Evolutionary conservation across 2,113 vertebrate species (phyloP).

Genomic region (Heterotis niloticus): DNA sequence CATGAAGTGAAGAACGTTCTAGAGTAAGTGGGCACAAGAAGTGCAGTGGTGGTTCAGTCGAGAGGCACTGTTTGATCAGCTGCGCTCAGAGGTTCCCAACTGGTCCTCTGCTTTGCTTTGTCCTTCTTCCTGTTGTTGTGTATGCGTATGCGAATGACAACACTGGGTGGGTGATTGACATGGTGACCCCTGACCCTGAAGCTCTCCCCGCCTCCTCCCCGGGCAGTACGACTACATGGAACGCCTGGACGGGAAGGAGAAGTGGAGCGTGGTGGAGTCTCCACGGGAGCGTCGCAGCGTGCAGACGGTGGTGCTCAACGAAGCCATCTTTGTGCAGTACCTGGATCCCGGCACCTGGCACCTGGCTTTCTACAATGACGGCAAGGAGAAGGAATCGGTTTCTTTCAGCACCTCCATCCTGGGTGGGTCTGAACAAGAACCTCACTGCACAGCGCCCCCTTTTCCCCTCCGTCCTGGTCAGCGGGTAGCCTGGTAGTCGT

Average conservation of each 20-base stretch:
- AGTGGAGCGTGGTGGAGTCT: constrained; percentile 96
- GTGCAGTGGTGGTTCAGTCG: not conserved
- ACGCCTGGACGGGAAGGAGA: constrained; percentile 94
- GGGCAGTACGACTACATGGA: constrained; percentile 97
- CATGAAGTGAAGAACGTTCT: not conserved
- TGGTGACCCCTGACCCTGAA: not conserved
- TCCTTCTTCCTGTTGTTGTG: not conserved
- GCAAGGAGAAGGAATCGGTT: constrained; percentile 88
- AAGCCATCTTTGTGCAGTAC: constrained; percentile 94
- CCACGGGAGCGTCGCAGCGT: constrained; percentile 88
- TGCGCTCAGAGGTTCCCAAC: too few species aligned
- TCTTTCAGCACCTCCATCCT: constrained; percentile 89
- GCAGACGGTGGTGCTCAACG: constrained; percentile 95
- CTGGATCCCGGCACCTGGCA: constrained; percentile 93
- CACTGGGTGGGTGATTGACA: not conserved
- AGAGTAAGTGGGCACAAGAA: not conserved
- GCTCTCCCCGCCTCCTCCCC: not conserved
- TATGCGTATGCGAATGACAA: not conserved
- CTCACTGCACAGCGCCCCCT: not conserved
- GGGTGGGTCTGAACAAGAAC: constrained; percentile 65
- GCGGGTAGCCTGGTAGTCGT: too few species aligned
- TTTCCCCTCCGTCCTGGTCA: not conserved
- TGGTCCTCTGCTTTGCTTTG: too few species aligned
- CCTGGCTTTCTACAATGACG: constrained; percentile 96
- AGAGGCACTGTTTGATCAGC: not conserved